Percentiles rank a stretch among this genome's conserved stretches.
These are phyloP conservation scores for Muscicapa comitata DNA, from an alignment of 2,797 vertebrate species.

Conservation along the genomic window DNA sequence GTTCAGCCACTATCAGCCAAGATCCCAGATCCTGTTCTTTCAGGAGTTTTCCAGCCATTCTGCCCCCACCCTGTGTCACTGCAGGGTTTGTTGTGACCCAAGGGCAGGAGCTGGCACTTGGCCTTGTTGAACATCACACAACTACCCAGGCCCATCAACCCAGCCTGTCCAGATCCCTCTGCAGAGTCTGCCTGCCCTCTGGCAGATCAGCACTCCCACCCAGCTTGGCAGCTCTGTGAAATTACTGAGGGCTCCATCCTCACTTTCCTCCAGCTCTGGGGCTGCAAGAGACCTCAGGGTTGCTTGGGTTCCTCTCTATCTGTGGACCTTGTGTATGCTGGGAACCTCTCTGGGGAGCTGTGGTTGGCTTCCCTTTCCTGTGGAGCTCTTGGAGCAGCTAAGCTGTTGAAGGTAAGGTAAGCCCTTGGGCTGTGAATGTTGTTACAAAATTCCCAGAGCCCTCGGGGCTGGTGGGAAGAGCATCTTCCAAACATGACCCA, in stretches of 20 bases:
- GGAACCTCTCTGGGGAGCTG: neutral
- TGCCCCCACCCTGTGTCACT: neutral
- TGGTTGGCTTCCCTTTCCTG: neutral
- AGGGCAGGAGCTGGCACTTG: neutral
- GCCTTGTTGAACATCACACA: neutral
- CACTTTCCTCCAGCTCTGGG: neutral
- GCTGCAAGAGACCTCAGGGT: neutral
- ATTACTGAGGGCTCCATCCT: neutral
- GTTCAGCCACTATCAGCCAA: neutral
- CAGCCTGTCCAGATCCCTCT: neutral
- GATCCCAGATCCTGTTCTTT: neutral
- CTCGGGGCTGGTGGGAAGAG: neutral
- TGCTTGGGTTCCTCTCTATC: neutral
- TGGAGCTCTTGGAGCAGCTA: neutral
- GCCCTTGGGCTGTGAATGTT: neutral
- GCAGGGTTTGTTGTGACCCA: neutral
- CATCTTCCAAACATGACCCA: rapidly evolving
- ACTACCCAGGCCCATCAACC: rapidly evolving
- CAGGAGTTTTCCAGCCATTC: neutral
- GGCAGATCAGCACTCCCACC: neutral
- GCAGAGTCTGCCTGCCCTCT: neutral
- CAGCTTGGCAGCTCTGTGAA: neutral
- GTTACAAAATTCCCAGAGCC: neutral
- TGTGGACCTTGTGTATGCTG: neutral
- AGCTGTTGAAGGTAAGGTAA: neutral